Conservation (phyloP, 2,797 vertebrate genomes). For the Orientallactaga sibirica region DNA sequence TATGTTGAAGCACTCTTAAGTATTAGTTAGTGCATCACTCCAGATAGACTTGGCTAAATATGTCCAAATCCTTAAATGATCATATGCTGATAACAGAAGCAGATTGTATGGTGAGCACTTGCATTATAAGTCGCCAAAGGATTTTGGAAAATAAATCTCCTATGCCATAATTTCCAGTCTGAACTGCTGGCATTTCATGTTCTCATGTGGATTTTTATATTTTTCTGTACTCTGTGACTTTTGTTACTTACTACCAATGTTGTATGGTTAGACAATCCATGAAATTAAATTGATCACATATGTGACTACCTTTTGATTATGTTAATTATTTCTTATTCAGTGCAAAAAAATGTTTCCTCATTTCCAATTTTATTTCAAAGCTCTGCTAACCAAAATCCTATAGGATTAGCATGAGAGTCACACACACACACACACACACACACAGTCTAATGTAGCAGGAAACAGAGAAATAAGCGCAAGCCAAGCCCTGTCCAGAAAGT, state of each 20-base stretch:
- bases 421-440: too few species aligned
- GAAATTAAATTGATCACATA: not conserved
- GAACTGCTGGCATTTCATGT: not conserved
- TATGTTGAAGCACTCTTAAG: conserved; percentile 76
- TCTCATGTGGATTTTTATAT: not conserved
- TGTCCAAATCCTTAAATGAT: conserved; percentile 62
- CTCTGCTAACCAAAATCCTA: too few species aligned
- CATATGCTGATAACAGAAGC: not conserved
- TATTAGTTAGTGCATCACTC: conserved; percentile 70
- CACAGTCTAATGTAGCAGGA: too few species aligned
- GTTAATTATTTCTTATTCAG: too few species aligned
- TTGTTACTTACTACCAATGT: not conserved
- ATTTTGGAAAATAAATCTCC: not conserved
- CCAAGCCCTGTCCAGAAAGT: too few species aligned
- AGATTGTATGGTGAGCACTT: not conserved
- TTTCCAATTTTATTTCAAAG: too few species aligned
- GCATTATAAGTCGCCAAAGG: conserved; percentile 19
- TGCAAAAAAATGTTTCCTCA: too few species aligned
- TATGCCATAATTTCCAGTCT: not conserved
- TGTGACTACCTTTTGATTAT: not conserved
- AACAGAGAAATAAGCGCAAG: too few species aligned
- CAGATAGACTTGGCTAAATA: conserved; percentile 32
- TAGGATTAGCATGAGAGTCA: too few species aligned
- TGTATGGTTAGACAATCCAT: not conserved
- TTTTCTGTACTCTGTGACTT: not conserved